These are phyloP conservation scores for Drosophila nigromelanica DNA, from an alignment of 1,140 invertebrate genomes.

Conservation along the genomic window DNA sequence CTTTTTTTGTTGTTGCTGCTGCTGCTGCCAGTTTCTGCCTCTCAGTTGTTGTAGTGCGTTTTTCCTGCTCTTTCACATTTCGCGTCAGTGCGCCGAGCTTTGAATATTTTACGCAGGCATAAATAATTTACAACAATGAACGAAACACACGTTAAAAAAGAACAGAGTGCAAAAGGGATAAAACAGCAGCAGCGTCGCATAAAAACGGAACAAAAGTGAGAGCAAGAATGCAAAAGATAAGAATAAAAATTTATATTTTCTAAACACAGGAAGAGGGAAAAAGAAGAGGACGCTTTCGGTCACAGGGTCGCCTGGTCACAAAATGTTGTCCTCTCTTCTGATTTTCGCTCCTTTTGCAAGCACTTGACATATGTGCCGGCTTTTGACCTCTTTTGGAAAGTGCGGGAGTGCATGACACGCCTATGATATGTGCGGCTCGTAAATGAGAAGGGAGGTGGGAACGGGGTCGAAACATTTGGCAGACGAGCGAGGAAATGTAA, in stretches of 20 bases:
- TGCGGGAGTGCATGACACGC: constrained; percentile 22
- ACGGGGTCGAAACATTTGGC: constrained; percentile 57
- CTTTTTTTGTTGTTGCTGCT: constrained; percentile 32
- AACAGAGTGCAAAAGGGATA: constrained; percentile 64
- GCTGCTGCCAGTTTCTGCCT: constrained; percentile 21
- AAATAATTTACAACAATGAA: constrained; percentile 81
- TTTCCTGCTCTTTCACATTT: constrained; percentile 42
- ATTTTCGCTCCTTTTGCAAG: constrained; percentile 29
- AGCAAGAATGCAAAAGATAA: constrained; percentile 66
- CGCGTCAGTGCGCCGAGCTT: constrained; percentile 65
- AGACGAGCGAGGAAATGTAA: constrained; percentile 68
- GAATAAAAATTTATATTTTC: constrained; percentile 75
- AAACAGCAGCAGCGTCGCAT: constrained; percentile 57
- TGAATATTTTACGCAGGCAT: constrained; percentile 82
- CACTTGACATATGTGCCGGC: constrained; percentile 80
- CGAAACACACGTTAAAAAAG: constrained; percentile 71
- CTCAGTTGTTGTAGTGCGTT: constrained; percentile 54
- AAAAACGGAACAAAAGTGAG: constrained; percentile 72
- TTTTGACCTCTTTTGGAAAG: constrained; percentile 72
- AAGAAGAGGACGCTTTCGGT: constrained; percentile 2
- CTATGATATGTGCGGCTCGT: constrained; percentile 51
- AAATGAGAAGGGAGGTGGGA: constrained; percentile 52
- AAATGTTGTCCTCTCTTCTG: constrained; percentile 37
- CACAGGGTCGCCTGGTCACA: constrained; percentile 30
- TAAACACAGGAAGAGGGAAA: constrained; percentile 18